Base-by-base conservation (phyloP, 2,888 invertebrate species). In the Cryptus armator region DNA sequence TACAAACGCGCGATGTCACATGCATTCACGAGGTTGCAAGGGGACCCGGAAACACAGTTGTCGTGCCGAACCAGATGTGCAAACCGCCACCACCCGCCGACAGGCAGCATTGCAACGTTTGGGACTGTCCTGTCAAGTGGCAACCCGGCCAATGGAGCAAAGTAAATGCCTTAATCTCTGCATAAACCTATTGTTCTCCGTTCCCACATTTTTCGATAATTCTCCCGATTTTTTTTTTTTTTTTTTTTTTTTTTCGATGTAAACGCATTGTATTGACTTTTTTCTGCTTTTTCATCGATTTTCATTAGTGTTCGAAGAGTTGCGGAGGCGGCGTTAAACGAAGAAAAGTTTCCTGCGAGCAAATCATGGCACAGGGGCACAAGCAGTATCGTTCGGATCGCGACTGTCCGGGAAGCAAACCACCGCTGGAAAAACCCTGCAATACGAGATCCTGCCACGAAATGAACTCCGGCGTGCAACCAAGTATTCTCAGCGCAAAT, bases 81-180 rank as follows among this genome's bases (percentile, higher is more conserved):
- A 98, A 98, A 0, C 97, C 97, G 91, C 98, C 98, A 0, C 97
- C 97, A 0, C 99, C 99, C 0, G 96, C 97, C 0, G 98, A 98
- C 92, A 95, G 98, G 0, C 98, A 98, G 93, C 97, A 97, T 92
- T 99, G 99, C 95, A 98, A 98, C 93, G 97, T 98, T 0, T 95
- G 98, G 81, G 98, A 99, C 94, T 99, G 99, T 91, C 98, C 98
- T 0, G 97, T 98, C 0, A 95, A 96, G 86, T 99, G 99, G 99
- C 97, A 97, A 88, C 95, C 97, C 0, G 97, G 97, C 0, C 97
- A 97, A 71, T 99, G 99, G 99, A 96, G 97, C 29, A 97, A 95
- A 94, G 96, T 95, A 91, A 89, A 79, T 24, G 64, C 56, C 32
- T 82, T 70, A 53, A 64, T 12, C 37, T 44, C n/a, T 44, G 2